Evolutionary conservation across 2,113 vertebrate genomes (phyloP).

Genomic region (Bathybates hornii): DNA sequence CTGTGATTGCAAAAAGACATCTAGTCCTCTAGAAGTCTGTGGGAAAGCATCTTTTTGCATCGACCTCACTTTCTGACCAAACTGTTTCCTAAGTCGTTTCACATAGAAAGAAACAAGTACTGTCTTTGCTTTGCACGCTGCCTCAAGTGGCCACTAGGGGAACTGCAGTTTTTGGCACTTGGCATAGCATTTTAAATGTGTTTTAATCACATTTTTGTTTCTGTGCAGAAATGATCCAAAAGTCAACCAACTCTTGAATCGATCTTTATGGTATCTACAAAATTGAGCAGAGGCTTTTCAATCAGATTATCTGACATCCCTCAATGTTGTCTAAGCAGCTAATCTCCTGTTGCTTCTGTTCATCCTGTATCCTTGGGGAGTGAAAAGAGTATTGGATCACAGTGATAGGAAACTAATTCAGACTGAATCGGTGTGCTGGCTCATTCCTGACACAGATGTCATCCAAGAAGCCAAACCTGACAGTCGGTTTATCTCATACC

Average conservation of each 20-base stretch:
- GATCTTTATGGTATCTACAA: background rate
- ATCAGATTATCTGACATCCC: background rate
- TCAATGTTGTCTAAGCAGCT: background rate
- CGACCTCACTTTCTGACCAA: background rate
- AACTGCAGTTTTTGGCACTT: background rate
- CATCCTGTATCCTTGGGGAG: background rate
- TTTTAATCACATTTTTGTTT: background rate
- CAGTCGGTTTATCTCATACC: background rate
- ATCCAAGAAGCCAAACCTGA: background rate
- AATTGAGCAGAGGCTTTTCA: conserved; percentile 3
- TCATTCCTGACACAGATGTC: background rate
- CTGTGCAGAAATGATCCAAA: background rate
- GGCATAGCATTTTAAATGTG: background rate
- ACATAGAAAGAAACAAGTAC: background rate
- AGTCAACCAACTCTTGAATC: background rate
- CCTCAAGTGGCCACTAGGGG: background rate
- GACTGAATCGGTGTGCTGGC: background rate
- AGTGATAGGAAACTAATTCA: conserved; percentile 18
- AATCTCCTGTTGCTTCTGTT: conserved; percentile 3
- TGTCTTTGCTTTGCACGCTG: background rate
- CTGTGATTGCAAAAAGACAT: background rate
- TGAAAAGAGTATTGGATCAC: background rate
- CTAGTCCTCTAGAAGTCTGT: background rate
- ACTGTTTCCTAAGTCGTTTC: background rate
- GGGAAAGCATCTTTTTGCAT: background rate